Conservation (phyloP, 2,797 vertebrate species). For the Propithecus deckenii region DNA sequence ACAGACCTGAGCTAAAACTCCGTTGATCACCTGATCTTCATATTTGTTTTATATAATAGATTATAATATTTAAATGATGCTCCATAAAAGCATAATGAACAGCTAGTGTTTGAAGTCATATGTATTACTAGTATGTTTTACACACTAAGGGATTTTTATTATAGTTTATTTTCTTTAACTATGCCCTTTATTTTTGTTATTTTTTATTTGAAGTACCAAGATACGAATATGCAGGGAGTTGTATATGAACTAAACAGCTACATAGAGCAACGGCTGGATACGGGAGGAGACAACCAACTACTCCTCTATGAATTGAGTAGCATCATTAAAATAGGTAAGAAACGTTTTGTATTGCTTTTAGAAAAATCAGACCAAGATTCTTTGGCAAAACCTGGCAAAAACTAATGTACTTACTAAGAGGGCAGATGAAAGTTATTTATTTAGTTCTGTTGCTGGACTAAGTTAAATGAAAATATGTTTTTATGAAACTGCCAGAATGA, state of each 20-base stretch:
- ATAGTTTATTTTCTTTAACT: slow-evolving; percentile 36
- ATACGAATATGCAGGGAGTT: slow-evolving; percentile 97
- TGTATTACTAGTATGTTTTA: not conserved
- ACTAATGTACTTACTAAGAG: not conserved
- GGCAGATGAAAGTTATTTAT: not conserved
- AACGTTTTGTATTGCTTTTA: not conserved
- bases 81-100: not conserved
- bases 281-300: slow-evolving; percentile 96
- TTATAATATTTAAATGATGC: not conserved
- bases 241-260: slow-evolving; percentile 98
- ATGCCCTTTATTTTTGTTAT: not conserved
- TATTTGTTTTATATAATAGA: not conserved
- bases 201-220: slow-evolving; percentile 92
- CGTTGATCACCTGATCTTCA: not conserved
- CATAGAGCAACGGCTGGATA: slow-evolving; percentile 95
- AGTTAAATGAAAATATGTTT: not conserved
- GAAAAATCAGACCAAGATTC: not conserved
- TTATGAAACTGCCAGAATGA: not conserved
- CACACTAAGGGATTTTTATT: not conserved
- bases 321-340: slow-evolving; percentile 97
- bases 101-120: not conserved
- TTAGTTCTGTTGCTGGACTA: not conserved
- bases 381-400: not conserved
- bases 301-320: slow-evolving; percentile 97
- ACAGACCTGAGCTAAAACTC: not conserved